Conservation (phyloP, 2,113 vertebrate genomes). For the Agelaius phoeniceus region DNA sequence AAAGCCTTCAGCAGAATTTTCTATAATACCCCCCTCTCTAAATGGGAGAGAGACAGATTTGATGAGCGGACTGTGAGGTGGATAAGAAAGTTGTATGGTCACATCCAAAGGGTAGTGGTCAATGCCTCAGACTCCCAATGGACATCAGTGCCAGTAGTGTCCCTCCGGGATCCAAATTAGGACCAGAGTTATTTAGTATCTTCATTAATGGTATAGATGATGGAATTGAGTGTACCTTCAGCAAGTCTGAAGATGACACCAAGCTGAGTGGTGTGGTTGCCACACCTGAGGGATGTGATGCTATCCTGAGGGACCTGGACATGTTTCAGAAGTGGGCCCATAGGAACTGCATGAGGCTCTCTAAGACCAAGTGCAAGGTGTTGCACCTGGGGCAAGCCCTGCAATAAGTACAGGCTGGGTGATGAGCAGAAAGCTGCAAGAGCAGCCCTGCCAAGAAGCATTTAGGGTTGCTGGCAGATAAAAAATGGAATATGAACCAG, state of each 20-base stretch:
- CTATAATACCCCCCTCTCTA: background rate
- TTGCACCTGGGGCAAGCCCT: background rate
- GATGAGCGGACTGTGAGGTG: background rate
- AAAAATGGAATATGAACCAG: background rate
- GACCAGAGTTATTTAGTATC: background rate
- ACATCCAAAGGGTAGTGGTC: background rate
- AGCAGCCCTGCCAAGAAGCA: background rate
- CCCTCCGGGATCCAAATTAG: background rate
- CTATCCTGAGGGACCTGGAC: background rate
- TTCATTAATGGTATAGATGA: background rate
- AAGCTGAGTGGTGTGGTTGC: background rate
- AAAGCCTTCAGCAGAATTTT: background rate
- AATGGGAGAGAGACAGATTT: background rate
- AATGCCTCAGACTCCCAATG: background rate
- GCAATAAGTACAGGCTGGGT: background rate
- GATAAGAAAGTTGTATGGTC: background rate
- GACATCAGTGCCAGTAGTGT: background rate
- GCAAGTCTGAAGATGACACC: background rate
- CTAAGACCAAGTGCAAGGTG: background rate
- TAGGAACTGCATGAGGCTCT: background rate
- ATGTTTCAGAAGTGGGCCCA: background rate
- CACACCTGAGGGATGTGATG: background rate
- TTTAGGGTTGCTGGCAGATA: background rate
- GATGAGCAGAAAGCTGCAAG: background rate
- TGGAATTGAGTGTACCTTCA: background rate